A percentile compares a stretch with the other conserved stretches of the same genome.
Evolutionary conservation across 1,140 invertebrate genomes (phyloP).

Genomic region (Heliconius melpomene): DNA sequence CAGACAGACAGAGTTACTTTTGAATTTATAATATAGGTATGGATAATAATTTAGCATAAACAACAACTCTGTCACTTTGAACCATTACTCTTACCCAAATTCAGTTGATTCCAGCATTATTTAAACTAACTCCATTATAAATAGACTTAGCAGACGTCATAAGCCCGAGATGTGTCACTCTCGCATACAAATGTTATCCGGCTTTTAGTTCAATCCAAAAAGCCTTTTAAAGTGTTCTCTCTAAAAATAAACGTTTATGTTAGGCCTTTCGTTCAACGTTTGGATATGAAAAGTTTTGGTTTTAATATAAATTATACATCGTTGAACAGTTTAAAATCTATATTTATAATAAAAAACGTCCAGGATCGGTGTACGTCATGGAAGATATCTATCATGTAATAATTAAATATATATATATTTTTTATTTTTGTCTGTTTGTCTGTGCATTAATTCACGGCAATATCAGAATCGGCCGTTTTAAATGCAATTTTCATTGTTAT

Average conservation of each 20-base stretch:
- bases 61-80: not conserved
- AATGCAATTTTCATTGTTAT: no score
- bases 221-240: slow-evolving; percentile 31
- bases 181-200: slow-evolving; percentile 30
- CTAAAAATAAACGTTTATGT: slow-evolving; percentile 29
- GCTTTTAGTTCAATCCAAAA: slow-evolving; percentile 37
- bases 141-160: slow-evolving; percentile 10
- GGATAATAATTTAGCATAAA: no score
- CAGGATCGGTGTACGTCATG: no score
- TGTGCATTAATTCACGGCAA: no score
- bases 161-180: slow-evolving; percentile 28
- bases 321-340: no score
- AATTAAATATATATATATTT: no score
- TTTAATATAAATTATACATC: not conserved
- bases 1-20: no score
- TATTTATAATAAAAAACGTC: no score
- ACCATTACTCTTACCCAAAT: not conserved
- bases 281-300: slow-evolving; percentile 13
- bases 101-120: not conserved
- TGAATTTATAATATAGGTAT: no score
- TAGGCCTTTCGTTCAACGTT: slow-evolving; percentile 17
- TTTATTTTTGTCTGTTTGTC: no score
- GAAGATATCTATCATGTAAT: no score
- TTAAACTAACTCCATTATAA: not conserved
- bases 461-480: no score